A percentile compares a stretch with the other conserved stretches of the same genome.
Evolutionary conservation across 2,113 vertebrate genomes (phyloP).

Genomic region (Crotophaga sulcirostris): DNA sequence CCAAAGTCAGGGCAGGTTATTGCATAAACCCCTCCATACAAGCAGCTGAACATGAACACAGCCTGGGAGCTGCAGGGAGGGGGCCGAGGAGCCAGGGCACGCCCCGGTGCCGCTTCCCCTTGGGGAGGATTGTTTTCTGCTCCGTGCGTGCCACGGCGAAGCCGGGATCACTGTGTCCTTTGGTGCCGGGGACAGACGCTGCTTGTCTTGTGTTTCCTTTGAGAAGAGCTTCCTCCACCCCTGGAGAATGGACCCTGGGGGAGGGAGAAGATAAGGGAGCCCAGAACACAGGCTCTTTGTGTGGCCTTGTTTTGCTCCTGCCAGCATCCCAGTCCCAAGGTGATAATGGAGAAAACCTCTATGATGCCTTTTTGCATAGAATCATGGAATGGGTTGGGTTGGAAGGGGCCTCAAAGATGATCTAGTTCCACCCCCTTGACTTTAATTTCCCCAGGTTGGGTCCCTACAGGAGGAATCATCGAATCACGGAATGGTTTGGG

Average conservation of each 20-base stretch:
- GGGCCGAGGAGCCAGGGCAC: fast-evolving
- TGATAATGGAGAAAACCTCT: background rate
- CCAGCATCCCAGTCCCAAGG: background rate
- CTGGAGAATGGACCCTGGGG: background rate
- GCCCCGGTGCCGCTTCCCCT: background rate
- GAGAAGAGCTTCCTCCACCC: background rate
- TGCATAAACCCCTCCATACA: background rate
- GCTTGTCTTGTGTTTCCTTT: background rate
- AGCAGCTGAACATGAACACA: no score
- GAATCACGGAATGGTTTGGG: no score
- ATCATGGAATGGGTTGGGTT: no score
- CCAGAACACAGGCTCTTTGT: conserved; percentile 27
- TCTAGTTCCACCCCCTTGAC: no score
- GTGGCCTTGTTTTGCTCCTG: background rate
- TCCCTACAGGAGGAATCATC: no score
- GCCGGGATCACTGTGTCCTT: background rate
- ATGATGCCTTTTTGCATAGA: background rate
- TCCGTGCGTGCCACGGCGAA: fast-evolving
- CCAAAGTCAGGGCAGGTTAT: background rate
- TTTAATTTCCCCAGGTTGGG: no score
- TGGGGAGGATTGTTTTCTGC: background rate
- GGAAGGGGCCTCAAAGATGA: no score
- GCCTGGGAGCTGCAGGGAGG: background rate
- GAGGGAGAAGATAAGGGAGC: background rate
- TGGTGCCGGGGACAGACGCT: background rate